Evolutionary conservation across 30 jellyfish, hydroid and myxozoan species (phyloP), one percentile per base, ranked within the genome.

Genomic region (Chrysaora quinquecirrha): DNA sequence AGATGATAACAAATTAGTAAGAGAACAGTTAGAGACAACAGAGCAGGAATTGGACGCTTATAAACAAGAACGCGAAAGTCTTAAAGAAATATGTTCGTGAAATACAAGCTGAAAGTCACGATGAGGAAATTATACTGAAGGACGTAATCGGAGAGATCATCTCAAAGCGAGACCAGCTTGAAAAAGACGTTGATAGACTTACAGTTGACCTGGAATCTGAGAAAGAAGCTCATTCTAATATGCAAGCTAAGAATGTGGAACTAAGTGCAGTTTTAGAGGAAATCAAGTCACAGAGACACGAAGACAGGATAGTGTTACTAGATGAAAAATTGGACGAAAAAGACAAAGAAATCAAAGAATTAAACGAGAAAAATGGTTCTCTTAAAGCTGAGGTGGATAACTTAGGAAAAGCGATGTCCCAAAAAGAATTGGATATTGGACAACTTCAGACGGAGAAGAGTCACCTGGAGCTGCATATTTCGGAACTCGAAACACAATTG

Each of bases 361-460:
- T 84, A 1, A 71, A 61, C 21, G 83, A 66, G 67, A 30, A 46
- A 64, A 4, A 30, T 24, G 31, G 16, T 2, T 24, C 23, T 1
- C 16, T 58, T 50, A 76, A 67, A 18, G 35, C 34, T 6, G 91
- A 87, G 30, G 50, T 70, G 74, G 18, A 35, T 24, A 25, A 49
- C 1, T 16, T 87, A 14, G 34, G 52, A n/a, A 58, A 72, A 19
- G 46, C 21, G 46, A 10, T 82, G 22, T 78, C 62, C 3, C 34
- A 68, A 3, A 75, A 67, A 63, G 63, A 65, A 22, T 48, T 28
- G 4, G 73, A 58, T 2, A 35, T 75, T 34, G 83, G 29, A n/a
- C 66, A 76, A 29, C 49, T 74, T 28, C 24, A 28, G n/a, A 74
- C 71, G 24, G 97, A 90, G 52, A 90, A 69, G 25, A 80, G 33